Conservation (phyloP, 2,113 vertebrate genomes). For the Poicephalus gulielmi region DNA sequence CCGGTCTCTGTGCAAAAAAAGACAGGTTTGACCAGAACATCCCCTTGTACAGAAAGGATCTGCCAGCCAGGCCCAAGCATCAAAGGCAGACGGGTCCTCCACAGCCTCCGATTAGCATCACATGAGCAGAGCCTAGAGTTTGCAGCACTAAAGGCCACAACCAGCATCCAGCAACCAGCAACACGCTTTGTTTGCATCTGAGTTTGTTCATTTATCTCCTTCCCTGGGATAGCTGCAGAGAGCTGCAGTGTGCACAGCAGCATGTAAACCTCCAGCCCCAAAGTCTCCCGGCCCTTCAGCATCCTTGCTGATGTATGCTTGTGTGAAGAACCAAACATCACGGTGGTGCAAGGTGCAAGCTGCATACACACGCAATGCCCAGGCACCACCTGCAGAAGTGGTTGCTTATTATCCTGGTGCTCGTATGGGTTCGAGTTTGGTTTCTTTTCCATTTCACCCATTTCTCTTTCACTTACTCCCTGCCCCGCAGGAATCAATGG, state of each 20-base stretch:
- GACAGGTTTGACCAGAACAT: constrained; percentile 41
- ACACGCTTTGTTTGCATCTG: neutral
- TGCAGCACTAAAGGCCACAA: neutral
- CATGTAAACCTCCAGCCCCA: neutral
- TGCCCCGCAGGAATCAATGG: neutral
- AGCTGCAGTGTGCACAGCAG: neutral
- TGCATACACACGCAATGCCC: neutral
- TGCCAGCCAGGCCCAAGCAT: constrained; percentile 14
- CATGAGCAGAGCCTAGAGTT: neutral
- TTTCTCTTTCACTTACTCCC: constrained; percentile 22
- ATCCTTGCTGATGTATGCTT: accelerated
- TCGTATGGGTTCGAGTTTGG: accelerated
- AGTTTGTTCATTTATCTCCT: neutral
- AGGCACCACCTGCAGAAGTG: accelerated
- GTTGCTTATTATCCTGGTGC: neutral
- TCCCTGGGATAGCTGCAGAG: neutral
- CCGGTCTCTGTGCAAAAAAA: neutral
- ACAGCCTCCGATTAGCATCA: neutral
- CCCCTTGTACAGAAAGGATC: constrained; percentile 7
- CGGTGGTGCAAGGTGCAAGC: neutral
- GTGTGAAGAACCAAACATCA: neutral
- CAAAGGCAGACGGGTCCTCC: constrained; percentile 37
- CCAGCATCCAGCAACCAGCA: neutral
- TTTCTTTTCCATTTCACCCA: neutral
- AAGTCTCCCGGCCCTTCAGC: neutral